These are phyloP conservation scores for Drosophila meridionalis DNA, from an alignment of 2,888 invertebrate species.

Conservation along the genomic window DNA sequence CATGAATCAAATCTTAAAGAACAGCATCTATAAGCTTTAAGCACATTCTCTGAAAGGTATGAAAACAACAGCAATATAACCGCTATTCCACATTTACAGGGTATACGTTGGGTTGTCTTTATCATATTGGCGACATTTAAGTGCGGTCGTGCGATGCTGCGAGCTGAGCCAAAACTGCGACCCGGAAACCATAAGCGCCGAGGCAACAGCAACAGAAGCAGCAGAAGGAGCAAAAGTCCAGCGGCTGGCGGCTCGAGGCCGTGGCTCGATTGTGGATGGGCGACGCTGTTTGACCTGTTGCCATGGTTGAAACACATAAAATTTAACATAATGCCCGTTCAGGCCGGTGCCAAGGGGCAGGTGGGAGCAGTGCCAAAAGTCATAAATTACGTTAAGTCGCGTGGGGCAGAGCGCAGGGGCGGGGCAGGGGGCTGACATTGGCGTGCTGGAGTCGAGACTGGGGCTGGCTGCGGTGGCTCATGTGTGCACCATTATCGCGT, in stretches of 20 bases:
- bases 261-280: slow-evolving; percentile 3
- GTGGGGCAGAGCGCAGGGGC: neutral
- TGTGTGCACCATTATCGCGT: slow-evolving; percentile 47
- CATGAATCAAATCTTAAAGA: neutral
- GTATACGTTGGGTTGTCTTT: neutral
- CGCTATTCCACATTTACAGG: neutral
- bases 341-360: neutral
- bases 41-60: neutral
- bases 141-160: slow-evolving; percentile 19
- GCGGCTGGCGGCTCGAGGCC: neutral
- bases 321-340: slow-evolving; percentile 58
- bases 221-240: neutral
- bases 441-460: neutral
- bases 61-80: neutral
- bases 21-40: neutral
- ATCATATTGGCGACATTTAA: slow-evolving; percentile 22
- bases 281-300: slow-evolving; percentile 59
- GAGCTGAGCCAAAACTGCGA: slow-evolving; percentile 6
- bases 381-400: slow-evolving; percentile 57
- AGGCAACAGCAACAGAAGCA: neutral
- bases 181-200: neutral
- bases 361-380: slow-evolving; percentile 36
- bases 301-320: slow-evolving; percentile 61
- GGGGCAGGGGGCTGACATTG: neutral
- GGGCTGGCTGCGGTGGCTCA: neutral